Percentiles rank a stretch among this genome's conserved stretches.
Evolutionary conservation across 1,140 invertebrate species (phyloP).

Genomic region (Pristionchus pacificus): DNA sequence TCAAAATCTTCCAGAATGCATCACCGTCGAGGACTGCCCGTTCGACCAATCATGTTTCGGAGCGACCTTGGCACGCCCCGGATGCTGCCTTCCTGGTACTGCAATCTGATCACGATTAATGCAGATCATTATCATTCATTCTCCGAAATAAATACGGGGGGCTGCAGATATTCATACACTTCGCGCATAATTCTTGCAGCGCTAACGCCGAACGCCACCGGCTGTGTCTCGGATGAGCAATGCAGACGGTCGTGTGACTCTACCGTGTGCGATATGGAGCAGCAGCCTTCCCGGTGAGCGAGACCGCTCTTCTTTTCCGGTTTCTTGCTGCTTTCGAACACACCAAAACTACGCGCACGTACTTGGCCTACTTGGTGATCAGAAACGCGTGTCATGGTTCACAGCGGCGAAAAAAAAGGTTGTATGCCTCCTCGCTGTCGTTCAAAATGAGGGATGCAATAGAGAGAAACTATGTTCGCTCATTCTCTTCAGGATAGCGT

Average conservation of each 20-base stretch:
- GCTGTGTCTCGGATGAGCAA: neutral
- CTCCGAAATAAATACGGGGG: no score
- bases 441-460: no score
- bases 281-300: neutral
- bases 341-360: no score
- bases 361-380: no score
- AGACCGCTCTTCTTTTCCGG: neutral
- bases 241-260: neutral
- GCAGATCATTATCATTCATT: no score
- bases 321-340: neutral
- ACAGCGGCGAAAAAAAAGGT: no score
- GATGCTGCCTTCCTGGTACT: neutral
- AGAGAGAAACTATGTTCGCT: no score
- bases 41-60: neutral
- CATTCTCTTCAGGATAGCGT: no score
- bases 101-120: neutral
- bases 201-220: neutral
- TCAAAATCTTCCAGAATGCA: neutral
- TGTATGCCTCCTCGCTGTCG: no score
- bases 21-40: neutral
- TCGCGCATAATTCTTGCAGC: neutral
- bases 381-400: no score
- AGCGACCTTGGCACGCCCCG: neutral
- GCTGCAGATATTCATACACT: no score
- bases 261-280: neutral